Base-by-base conservation (phyloP, 2,797 vertebrate species). In the Rhabdomys pumilio region DNA sequence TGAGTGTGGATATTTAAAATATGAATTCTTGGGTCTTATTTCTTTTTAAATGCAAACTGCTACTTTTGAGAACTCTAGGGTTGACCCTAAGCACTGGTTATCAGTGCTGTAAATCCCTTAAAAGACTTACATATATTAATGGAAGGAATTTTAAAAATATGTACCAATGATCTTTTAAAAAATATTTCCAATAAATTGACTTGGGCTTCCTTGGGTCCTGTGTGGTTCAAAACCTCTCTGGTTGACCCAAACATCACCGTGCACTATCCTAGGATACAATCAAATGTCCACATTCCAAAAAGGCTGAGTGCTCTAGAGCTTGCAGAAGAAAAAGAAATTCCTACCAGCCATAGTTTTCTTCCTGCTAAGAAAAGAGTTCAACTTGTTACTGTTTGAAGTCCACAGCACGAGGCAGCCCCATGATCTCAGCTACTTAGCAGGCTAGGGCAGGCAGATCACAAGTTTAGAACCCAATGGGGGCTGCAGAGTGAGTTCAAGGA, bases 11-110 rank as follows among this genome's bases (percentile, higher is more conserved):
- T 91, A 75, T 88, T 93, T 9, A 77, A 77, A 95, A 34, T 65
- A 89, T 15, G 17, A 63, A 77, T 97, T 90, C 26, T 93, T 89
- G 77, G n/a, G 55, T 24, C 72, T 93, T 92, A n/a, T n/a, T 96
- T 26, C 55, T 94, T 94, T 92, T 61, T 41, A 3, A 29, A 83
- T 83, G 57, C 82, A 89, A 96, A 87, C 7, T 19, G 84, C 86
- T 94, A n/a, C 61, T 50, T 47, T 61, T 76, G 86, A 89, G 57
- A 19, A 69, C 77, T 83, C 41, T 65, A 9, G 7, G 3, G 19
- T 47, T 47, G 59, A 79, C 55, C 8, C 24, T 73, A 29, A 89
- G 41, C 15, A 88, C 31, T 44, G 69, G 47, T 24, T 89, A 59
- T 82, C 26, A 31, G 20, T 34, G 0, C 8, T 13, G 34, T 26